Evolutionary conservation across 1,140 invertebrate genomes (phyloP), one percentile per base, ranked within the genome.

Genomic region (Bradynema listronoti): DNA sequence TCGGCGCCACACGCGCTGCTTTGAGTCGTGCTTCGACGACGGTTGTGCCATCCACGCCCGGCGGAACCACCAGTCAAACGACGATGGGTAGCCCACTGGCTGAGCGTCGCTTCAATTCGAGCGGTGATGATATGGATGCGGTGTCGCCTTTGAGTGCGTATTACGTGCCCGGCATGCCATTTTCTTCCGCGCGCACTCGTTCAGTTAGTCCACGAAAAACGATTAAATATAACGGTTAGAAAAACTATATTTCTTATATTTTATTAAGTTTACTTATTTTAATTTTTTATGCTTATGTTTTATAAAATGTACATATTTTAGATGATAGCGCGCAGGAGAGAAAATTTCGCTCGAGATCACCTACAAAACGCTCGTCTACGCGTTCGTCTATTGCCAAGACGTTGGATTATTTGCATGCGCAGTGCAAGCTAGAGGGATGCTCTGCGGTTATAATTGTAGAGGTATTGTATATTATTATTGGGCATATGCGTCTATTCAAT

Each of bases 351-450:
- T 69, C 67, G 6, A 58, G 34, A 54, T 69, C 67, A 14, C 67
- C 67, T 2, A 42, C 65, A 14, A 67, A 66, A 52, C 54, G 24
- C 58, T 22, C 16, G 16, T 22, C 4, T 29, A 50, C 22, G 47
- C 54, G 34, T 25, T 16, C 24, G 39, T n/a, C 33, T n/a, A 24
- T 49, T 30, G 3, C 32, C 24, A 19, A 69, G 45, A 73, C 63
- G 16, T 58, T 71, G 34, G 73, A 76, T 52, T 76, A 78, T 58
- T 39, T 77, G 25, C 64, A 72, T 45, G 50, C 70, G 1, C 73
- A 76, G 53, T 76, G 73, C 60, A 59, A 67, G 36, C 42, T 73
- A 49, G 73, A 76, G 52, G 73, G 73, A 2, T 76, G 73, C 61
- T 63, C 70, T 4, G 76, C 77, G 9, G 50, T 63, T 22, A 68